Percentiles rank a stretch among this genome's conserved stretches.
These are phyloP conservation scores for Parapristionchus giblindavisi DNA, from an alignment of 2,888 invertebrate genomes.

Conservation along the genomic window DNA sequence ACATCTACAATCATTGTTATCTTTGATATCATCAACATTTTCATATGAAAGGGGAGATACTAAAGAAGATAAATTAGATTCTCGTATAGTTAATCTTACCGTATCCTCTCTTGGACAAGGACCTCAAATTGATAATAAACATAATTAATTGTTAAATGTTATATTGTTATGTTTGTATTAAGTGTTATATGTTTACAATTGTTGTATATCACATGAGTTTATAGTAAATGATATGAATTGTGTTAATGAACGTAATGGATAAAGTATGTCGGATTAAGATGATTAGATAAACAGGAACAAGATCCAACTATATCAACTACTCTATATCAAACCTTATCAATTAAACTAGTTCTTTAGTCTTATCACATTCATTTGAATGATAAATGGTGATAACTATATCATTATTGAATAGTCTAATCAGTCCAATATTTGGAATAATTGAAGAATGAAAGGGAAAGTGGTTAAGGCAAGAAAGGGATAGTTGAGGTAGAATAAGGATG, in stretches of 20 bases:
- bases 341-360: slow-evolving; percentile 34
- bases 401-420: no score
- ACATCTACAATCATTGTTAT: background rate
- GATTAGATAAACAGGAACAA: no score
- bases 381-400: no score
- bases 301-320: slow-evolving; percentile 13
- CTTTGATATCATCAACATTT: background rate
- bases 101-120: slow-evolving; percentile 3
- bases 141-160: no score
- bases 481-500: background rate
- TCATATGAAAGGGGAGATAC: background rate
- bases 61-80: background rate
- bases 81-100: background rate
- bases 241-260: background rate
- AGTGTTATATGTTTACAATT: background rate
- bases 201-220: background rate
- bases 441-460: slow-evolving; percentile 17
- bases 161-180: background rate
- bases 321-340: slow-evolving; percentile 12
- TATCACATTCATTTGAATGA: no score
- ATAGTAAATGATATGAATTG: slow-evolving; percentile 14
- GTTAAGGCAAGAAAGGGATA: slow-evolving; percentile 24
- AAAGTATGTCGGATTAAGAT: no score
- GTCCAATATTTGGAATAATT: no score
- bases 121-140: background rate